These are phyloP conservation scores for Gibbula magus DNA, from an alignment of 2,888 invertebrate genomes.

Conservation along the genomic window DNA sequence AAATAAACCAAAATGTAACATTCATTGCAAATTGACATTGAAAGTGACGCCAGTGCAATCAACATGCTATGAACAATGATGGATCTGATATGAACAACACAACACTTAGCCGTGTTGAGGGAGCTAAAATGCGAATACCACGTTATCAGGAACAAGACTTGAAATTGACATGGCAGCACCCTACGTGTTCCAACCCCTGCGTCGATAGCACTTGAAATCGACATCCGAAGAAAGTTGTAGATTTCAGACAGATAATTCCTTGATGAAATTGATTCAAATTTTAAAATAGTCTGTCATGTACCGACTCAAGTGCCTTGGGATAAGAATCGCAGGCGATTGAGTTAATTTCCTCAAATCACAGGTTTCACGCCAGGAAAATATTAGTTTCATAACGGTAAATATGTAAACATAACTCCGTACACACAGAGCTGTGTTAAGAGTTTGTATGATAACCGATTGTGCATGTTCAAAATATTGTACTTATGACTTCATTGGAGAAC, in stretches of 20 bases:
- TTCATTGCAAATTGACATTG: not conserved
- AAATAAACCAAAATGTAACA: too few relatives aligned
- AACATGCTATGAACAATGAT: not conserved
- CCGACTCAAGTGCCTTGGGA: not conserved
- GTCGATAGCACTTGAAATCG: not conserved
- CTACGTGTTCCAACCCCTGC: not conserved
- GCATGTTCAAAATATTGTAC: too few relatives aligned
- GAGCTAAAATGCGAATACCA: not conserved
- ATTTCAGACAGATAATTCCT: not conserved
- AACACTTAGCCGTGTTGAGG: not conserved
- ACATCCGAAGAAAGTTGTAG: slow-evolving; percentile 1
- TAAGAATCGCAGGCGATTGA: not conserved
- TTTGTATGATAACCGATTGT: too few relatives aligned
- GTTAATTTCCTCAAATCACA: not conserved
- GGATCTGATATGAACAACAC: not conserved
- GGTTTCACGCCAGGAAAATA: not conserved
- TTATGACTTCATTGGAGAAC: too few relatives aligned
- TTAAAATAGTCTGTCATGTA: not conserved
- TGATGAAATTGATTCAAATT: slow-evolving; percentile 7
- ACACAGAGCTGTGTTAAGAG: not conserved
- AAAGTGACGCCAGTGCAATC: slow-evolving; percentile 8
- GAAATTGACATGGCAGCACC: not conserved
- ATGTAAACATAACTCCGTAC: not conserved
- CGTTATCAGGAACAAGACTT: not conserved
- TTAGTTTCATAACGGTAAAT: slow-evolving; percentile 1